Base-by-base conservation (phyloP, 2,888 invertebrate genomes). In the Caenorhabditis parvicauda region DNA sequence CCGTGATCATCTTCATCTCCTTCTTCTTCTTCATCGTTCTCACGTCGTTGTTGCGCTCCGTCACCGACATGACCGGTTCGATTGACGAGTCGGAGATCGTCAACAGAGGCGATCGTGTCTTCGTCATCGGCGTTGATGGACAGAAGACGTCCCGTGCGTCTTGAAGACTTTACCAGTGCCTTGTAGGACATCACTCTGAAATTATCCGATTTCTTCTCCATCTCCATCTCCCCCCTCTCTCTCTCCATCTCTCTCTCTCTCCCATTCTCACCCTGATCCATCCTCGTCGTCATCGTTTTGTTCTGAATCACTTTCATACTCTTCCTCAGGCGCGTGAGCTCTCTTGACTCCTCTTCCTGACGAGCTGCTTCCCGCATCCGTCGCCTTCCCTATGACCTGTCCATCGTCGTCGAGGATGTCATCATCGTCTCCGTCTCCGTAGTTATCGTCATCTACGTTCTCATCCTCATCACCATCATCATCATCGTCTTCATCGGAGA, bases 401-500 rank as follows among this genome's bases (percentile, higher is more conserved):
- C 41, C 38, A 25, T 35, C 49, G 3, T 14, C 22, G 7, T 24
- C 19, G 3, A 14, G 14, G 35, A 1, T 21, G 37, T 38, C 24
- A 9, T 35, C 44, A 7, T 64, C 63, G 19, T 51, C 54, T 38
- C 45, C 47, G 27, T 51, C 52, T 12, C 44, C 52, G 1, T 54
- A 42, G n/a, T 54, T 58, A n/a, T 65, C 59, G 9, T 57, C 62
- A 9, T 59, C 59, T n/a, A 56, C 59, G 14, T 53, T 55, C 42
- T 58, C 61, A 14, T 52, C 60, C 9, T 52, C 59, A 19, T 59
- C 59, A 21, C 68, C 68, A 0, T 52, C 62, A 7, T 66, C 72
- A 22, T 61, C 67, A n/a, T 72, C 70, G 22, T 68, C 71, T 21
- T 67, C 74, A 27, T 64, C 66, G 12, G 70, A 70, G n/a, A 73